Conservation (phyloP, 2,113 vertebrate species). For the Balaeniceps rex region DNA sequence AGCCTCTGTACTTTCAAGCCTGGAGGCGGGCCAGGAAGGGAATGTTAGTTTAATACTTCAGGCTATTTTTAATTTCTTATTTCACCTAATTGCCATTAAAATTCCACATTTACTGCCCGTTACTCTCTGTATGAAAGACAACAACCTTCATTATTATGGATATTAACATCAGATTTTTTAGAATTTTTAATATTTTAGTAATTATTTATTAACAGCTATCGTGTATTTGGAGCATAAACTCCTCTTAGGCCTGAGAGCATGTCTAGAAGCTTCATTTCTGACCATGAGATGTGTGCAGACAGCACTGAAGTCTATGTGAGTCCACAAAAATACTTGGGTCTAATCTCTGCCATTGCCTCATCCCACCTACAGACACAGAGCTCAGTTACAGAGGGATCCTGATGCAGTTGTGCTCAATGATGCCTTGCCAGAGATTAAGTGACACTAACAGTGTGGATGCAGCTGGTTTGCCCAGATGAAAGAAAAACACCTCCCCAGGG, state of each 20-base stretch:
- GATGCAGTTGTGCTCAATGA: neutral
- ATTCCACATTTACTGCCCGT: neutral
- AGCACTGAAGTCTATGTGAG: neutral
- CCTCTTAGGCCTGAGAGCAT: neutral
- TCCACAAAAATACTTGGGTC: neutral
- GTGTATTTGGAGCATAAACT: neutral
- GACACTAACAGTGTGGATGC: neutral
- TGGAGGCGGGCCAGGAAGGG: neutral
- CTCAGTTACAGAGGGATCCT: neutral
- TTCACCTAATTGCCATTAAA: neutral
- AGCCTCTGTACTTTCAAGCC: neutral
- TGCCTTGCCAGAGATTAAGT: neutral
- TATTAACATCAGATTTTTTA: neutral
- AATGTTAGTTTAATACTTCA: neutral
- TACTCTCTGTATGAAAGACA: neutral
- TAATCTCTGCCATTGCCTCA: neutral
- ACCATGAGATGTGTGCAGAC: neutral
- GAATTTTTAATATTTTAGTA: neutral
- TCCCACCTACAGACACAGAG: neutral
- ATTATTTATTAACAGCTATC: neutral
- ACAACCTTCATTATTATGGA: neutral
- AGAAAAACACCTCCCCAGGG: neutral
- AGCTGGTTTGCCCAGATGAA: neutral
- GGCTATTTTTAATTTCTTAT: neutral
- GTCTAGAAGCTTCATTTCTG: neutral